A percentile compares a stretch with the other conserved stretches of the same genome.
These are phyloP conservation scores for Dolichallabes microphthalmus DNA, from an alignment of 2,113 vertebrate genomes.

Conservation along the genomic window DNA sequence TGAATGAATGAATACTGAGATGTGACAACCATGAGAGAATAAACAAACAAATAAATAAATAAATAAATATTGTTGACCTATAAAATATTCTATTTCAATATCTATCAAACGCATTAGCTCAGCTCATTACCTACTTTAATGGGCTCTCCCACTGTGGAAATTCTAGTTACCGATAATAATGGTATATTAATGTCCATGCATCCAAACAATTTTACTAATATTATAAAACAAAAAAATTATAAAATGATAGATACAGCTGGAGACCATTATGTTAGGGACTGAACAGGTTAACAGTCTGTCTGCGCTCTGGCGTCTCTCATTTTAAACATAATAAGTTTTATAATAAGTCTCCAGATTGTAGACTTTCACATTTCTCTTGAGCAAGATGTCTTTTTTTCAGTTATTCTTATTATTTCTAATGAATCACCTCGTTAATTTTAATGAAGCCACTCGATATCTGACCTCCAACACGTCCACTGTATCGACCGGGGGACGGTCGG, in stretches of 20 bases:
- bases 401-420: constrained; percentile 42
- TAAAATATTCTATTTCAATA: not conserved
- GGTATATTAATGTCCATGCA: not conserved
- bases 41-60: no score
- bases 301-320: not conserved
- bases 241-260: not conserved
- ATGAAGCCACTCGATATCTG: constrained; percentile 39
- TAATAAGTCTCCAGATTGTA: not conserved
- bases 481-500: constrained; percentile 58
- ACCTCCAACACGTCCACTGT: not conserved
- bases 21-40: not conserved
- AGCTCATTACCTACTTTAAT: not conserved
- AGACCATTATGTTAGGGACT: not conserved
- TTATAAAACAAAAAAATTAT: not conserved
- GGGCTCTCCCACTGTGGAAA: not conserved
- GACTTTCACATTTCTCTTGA: constrained; percentile 1
- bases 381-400: constrained; percentile 16
- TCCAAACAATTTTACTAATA: not conserved
- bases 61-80: not conserved
- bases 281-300: not conserved
- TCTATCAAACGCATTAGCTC: not conserved
- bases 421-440: constrained; percentile 54
- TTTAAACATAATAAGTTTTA: not conserved
- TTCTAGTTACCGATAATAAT: not conserved
- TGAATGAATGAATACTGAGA: no score